Percentiles rank a stretch among this genome's conserved stretches.
Evolutionary conservation across 53 echinoderm and acorn worm genomes (phyloP).

Genomic region (Hippasteria phrygiana): DNA sequence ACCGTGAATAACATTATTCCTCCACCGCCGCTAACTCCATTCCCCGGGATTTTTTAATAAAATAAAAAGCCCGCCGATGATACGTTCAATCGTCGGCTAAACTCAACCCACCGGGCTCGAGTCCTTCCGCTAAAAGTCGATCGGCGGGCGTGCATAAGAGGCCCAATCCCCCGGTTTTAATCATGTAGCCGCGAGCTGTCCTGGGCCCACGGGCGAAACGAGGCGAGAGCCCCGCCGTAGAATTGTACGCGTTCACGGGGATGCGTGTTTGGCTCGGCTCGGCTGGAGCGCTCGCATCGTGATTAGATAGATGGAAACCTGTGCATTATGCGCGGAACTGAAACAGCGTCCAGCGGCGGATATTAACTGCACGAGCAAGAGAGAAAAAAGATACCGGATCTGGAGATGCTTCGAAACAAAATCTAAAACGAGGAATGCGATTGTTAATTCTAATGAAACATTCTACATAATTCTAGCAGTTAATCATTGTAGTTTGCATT

Average conservation of each 20-base stretch:
- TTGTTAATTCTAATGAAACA: not conserved
- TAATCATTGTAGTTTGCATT: too few relatives aligned
- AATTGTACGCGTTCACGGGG: not conserved
- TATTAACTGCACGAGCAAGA: not conserved
- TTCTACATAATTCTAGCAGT: too few relatives aligned
- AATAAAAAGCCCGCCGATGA: constrained; percentile 20
- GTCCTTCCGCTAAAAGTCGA: constrained; percentile 48
- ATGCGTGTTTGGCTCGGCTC: not conserved
- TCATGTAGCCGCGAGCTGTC: constrained; percentile 25
- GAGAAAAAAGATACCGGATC: not conserved
- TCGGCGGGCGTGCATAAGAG: constrained; percentile 36
- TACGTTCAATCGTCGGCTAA: not conserved
- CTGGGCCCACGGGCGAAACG: not conserved
- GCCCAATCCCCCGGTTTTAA: constrained; percentile 16
- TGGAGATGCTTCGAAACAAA: not conserved
- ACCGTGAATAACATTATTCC: not conserved
- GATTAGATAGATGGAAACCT: not conserved
- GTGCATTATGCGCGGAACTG: not conserved
- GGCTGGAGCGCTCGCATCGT: not conserved
- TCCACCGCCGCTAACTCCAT: not conserved
- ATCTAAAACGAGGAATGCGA: not conserved
- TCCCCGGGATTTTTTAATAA: constrained; percentile 20
- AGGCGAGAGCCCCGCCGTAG: not conserved
- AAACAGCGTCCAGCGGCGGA: not conserved
- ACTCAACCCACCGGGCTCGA: not conserved